phyloP scores from a whole-genome alignment of 2,888 invertebrate species.

The Trichogramma evanescens region DNA sequence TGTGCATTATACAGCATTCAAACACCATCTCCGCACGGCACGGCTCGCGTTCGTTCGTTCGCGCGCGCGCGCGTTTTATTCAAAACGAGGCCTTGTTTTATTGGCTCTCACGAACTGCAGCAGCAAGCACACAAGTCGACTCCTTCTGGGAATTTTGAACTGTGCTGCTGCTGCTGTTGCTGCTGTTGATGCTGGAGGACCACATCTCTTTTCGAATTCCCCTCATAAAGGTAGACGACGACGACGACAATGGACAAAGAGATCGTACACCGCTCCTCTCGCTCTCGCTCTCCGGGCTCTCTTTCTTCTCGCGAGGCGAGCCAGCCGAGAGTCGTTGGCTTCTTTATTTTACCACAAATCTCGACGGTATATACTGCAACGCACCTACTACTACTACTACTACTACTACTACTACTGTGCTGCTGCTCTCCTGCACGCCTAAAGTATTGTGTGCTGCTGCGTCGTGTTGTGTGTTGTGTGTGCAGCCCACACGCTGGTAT shows the following conservation, averaged over 20 bases:
- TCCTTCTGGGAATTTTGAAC: slow-evolving; percentile 28
- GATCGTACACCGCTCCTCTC: not conserved
- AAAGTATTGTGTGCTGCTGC: no score
- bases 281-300: no score
- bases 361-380: slow-evolving; percentile 8
- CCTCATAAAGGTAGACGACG: not conserved
- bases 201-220: slow-evolving; percentile 6
- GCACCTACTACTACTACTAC: no score
- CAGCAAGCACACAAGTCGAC: slow-evolving; percentile 22
- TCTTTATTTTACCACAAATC: not conserved
- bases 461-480: no score
- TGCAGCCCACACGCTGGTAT: no score
- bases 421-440: no score
- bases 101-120: slow-evolving; percentile 29
- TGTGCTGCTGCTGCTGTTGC: slow-evolving; percentile 15
- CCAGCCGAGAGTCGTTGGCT: not conserved
- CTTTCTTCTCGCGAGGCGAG: no score
- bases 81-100: slow-evolving; percentile 28
- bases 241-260: slow-evolving; percentile 15
- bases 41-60: not conserved
- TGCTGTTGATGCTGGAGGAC: not conserved
- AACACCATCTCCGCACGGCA: no score
- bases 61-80: not conserved
- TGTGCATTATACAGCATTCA: no score
- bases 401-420: no score